Percentiles rank a stretch among this genome's conserved stretches.
These are phyloP conservation scores for human DNA, from an alignment of 2,113 vertebrate species.

Conservation along the genomic window DNA sequence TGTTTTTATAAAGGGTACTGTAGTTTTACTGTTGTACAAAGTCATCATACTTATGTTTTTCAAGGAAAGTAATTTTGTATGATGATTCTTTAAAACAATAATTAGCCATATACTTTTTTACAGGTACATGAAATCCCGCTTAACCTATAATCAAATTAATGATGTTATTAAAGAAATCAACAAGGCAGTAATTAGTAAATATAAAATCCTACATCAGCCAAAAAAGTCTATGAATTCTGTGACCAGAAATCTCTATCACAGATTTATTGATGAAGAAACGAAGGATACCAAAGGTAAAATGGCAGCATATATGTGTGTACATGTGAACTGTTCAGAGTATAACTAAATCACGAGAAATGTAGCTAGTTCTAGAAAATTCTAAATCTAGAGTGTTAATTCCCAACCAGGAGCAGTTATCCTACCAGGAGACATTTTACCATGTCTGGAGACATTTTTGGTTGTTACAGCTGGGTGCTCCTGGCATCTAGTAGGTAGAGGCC, in stretches of 20 bases:
- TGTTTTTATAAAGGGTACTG: neutral
- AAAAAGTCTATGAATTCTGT: conserved; percentile 81
- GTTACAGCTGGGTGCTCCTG: neutral
- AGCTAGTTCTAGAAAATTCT: conserved; percentile 13
- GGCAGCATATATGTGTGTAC: accelerated
- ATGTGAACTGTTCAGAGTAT: neutral
- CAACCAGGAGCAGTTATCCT: neutral
- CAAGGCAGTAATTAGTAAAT: conserved; percentile 87
- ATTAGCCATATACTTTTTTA: conserved; percentile 25
- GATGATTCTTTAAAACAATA: conserved; percentile 11
- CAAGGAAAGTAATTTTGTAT: conserved; percentile 26
- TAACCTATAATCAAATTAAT: conserved; percentile 90
- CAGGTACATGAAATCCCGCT: conserved; percentile 83
- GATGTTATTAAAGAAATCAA: conserved; percentile 88
- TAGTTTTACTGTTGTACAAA: neutral
- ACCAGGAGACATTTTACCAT: neutral
- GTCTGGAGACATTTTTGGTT: neutral
- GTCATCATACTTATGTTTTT: neutral
- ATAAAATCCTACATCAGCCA: conserved; percentile 90
- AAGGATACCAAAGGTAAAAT: conserved; percentile 91
- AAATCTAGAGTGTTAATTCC: neutral
- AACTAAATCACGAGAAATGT: neutral
- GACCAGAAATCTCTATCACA: conserved; percentile 85
- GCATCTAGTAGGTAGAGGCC: neutral
- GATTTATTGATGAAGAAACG: conserved; percentile 91